Base-by-base conservation (phyloP, 2,797 vertebrate genomes). In the Tolypeutes matacus region DNA sequence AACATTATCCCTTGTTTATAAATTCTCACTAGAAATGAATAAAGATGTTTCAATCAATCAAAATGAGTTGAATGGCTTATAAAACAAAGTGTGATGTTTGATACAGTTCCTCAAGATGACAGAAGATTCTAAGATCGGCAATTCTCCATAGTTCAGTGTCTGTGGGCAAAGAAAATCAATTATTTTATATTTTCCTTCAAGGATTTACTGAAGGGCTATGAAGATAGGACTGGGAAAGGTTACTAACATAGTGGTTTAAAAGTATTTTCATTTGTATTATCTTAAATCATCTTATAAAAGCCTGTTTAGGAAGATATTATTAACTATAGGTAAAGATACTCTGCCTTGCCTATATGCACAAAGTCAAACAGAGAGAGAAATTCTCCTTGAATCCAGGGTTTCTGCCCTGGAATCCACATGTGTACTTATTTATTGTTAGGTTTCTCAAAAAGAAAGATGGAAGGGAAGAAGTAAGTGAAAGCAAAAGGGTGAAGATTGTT, bases 31-130 rank as follows among this genome's bases (percentile, higher is more conserved):
- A 78, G 75, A 70, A 95, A 64, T 51, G 69, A 83, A 96, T 36
- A n/a, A 60, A 76, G n/a, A 72, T 78, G 3, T 70, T 95, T 80
- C 49, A 67, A 81, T 95, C 69, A 82, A 82, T 90, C 53, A 94
- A 53, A 82, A 82, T 85, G 65, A 65, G 95, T 83, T 46, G 85
- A 75, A 62, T 72, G 25, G 13, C 2, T 72, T 70, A 65, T 20
- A 46, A 87, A 95, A 81, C 51, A 56, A 90, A 42, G 4, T n/a
- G 10, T 82, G 36, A 76, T n/a, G 18, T 53, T 67, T 91, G 29
- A 3, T 62, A 46, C 31, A 56, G 46, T 96, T 91, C 93, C 64
- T 27, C 58, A 86, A 62, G 25, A 56, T 2, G 58, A 65, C 20
- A 89, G 23, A 75, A 64, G 1, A 85, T 58, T 96, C 25, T 72